phyloP scores from a whole-genome alignment of 2,888 invertebrate genomes.

The Pilophorus perplexus region DNA sequence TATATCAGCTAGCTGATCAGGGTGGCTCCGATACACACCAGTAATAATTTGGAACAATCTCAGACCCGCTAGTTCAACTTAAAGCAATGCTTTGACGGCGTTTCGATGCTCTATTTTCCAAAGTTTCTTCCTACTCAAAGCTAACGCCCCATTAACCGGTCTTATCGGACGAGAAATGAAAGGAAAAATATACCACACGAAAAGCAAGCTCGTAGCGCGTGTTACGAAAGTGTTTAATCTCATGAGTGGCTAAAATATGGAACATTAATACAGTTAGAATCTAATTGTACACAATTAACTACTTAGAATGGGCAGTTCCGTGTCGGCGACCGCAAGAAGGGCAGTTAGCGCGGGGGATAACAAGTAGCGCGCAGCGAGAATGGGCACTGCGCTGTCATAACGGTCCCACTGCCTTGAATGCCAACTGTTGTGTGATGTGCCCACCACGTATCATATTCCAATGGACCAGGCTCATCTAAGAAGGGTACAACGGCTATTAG shows the following conservation, averaged over 20 bases:
- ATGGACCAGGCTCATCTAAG: conserved; percentile 6
- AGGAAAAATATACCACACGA: neutral
- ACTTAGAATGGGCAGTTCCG: conserved; percentile 40
- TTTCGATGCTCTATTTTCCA: too few species aligned
- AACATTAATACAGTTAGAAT: conserved; percentile 33
- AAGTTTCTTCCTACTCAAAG: too few species aligned
- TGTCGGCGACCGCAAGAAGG: conserved; percentile 31
- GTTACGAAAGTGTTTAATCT: conserved; percentile 3
- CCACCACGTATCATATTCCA: conserved; percentile 25
- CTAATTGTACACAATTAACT: conserved; percentile 40
- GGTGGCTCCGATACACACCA: too few species aligned
- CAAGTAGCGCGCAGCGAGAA: conserved; percentile 37
- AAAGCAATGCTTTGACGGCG: too few species aligned
- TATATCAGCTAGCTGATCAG: too few species aligned
- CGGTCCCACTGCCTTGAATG: conserved; percentile 31
- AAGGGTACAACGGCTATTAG: too few species aligned
- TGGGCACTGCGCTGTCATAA: conserved; percentile 32
- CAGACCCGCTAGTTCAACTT: too few species aligned
- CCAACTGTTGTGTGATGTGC: conserved; percentile 39
- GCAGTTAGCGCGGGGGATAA: conserved; percentile 32
- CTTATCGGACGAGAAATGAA: too few species aligned
- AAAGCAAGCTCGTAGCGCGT: neutral
- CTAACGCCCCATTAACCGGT: too few species aligned
- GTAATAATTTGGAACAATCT: too few species aligned
- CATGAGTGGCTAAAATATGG: conserved; percentile 23